Evolutionary conservation across 2,888 invertebrate genomes (phyloP).

Genomic region (Polymixis lichenea): DNA sequence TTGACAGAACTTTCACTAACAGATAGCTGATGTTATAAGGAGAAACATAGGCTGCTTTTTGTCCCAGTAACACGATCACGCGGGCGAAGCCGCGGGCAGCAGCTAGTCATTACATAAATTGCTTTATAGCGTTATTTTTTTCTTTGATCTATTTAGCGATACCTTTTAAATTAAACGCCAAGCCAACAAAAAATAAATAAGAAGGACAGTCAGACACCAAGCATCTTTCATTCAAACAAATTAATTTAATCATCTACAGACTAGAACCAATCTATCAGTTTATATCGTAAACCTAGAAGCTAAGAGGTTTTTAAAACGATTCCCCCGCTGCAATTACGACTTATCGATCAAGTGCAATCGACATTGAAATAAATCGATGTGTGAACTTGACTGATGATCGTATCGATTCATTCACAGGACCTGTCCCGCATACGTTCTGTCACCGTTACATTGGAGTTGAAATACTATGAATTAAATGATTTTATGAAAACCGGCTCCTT

Average conservation of each 20-base stretch:
- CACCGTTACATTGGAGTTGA: constrained; percentile 64
- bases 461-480: constrained; percentile 73
- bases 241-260: constrained; percentile 16
- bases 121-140: background rate
- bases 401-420: constrained; percentile 71
- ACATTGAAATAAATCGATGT: constrained; percentile 65
- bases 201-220: background rate
- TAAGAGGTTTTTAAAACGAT: constrained; percentile 56
- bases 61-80: too few species aligned
- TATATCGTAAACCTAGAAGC: constrained; percentile 34
- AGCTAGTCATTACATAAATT: constrained; percentile 4
- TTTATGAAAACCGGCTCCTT: constrained; percentile 64
- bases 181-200: constrained; percentile 23
- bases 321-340: constrained; percentile 47
- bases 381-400: constrained; percentile 74
- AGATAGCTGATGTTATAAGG: too few species aligned
- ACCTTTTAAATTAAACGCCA: constrained; percentile 16
- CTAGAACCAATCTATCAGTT: constrained; percentile 37
- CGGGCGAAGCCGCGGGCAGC: too few species aligned
- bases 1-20: too few species aligned
- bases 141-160: constrained; percentile 13
- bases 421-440: constrained; percentile 76
- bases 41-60: too few species aligned
- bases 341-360: constrained; percentile 59
- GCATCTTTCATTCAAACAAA: constrained; percentile 30